A percentile compares a stretch with the other conserved stretches of the same genome.
Evolutionary conservation across 2,888 invertebrate genomes (phyloP).

Genomic region (Macrophya alboannulata): DNA sequence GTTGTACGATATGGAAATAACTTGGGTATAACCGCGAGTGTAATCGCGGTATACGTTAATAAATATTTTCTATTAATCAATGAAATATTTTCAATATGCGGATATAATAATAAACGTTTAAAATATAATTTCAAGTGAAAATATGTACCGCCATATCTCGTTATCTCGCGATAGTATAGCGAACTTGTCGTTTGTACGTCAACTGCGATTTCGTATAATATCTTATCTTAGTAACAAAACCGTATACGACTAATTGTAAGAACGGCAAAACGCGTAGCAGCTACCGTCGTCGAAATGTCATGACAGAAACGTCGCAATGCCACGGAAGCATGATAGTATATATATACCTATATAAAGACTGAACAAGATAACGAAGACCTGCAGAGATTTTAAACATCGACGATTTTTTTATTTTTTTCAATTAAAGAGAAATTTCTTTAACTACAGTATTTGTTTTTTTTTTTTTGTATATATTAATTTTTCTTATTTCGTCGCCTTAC

Average conservation of each 20-base stretch:
- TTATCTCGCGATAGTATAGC: not conserved
- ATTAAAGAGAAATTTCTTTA: no score
- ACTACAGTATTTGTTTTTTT: no score
- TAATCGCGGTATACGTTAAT: not conserved
- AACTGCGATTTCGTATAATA: not conserved
- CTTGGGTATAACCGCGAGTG: not conserved
- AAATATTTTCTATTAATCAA: not conserved
- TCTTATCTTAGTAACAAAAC: constrained; percentile 6
- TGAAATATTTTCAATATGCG: not conserved
- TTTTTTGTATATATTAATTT: no score
- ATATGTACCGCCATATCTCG: not conserved
- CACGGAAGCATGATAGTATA: not conserved
- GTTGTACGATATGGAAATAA: no score
- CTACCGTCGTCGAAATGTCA: constrained; percentile 11
- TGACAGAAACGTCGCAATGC: not conserved
- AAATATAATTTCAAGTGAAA: not conserved
- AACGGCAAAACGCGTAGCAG: not conserved
- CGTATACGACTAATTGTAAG: constrained; percentile 7
- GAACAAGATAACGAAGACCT: not conserved
- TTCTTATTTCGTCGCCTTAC: no score
- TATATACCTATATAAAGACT: no score
- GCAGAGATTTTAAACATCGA: not conserved
- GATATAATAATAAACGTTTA: not conserved
- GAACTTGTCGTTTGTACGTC: not conserved
- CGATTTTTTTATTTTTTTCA: no score